These are phyloP conservation scores for Enteromius fasciolatus DNA, from an alignment of 2,797 vertebrate genomes.

Conservation along the genomic window DNA sequence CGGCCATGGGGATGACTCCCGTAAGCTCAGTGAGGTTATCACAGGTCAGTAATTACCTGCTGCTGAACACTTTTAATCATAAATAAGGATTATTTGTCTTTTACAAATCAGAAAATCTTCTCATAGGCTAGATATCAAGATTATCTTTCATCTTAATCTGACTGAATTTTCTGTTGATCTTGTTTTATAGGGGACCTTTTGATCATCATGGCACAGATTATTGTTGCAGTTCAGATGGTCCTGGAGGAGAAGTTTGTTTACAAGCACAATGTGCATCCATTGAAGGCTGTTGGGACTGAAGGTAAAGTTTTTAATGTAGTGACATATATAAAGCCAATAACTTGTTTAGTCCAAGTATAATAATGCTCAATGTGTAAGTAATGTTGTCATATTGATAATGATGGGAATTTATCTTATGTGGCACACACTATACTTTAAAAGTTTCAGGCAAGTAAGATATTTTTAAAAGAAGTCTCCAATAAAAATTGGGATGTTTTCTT, in stretches of 20 bases:
- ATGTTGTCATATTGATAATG: background rate
- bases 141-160: background rate
- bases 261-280: slow-evolving; percentile 89
- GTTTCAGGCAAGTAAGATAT: no score
- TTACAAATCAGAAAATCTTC: background rate
- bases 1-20: slow-evolving; percentile 63
- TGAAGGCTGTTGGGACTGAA: slow-evolving; percentile 90
- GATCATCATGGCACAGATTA: slow-evolving; percentile 93
- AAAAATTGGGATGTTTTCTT: background rate
- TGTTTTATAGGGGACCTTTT: slow-evolving; percentile 85
- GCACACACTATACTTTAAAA: background rate
- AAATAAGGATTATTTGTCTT: background rate
- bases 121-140: background rate
- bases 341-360: slow-evolving; percentile 6
- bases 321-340: background rate
- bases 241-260: slow-evolving; percentile 94
- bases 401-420: background rate
- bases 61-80: background rate
- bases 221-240: slow-evolving; percentile 92
- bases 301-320: slow-evolving; percentile 71
- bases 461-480: background rate
- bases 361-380: background rate
- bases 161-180: background rate
- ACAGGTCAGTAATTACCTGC: slow-evolving; percentile 77
- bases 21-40: slow-evolving; percentile 86